A percentile compares a stretch with the other conserved stretches of the same genome.
phyloP scores from a whole-genome alignment of 53 echinoderm and acorn worm genomes.

The Temnopleurus reevesii region DNA sequence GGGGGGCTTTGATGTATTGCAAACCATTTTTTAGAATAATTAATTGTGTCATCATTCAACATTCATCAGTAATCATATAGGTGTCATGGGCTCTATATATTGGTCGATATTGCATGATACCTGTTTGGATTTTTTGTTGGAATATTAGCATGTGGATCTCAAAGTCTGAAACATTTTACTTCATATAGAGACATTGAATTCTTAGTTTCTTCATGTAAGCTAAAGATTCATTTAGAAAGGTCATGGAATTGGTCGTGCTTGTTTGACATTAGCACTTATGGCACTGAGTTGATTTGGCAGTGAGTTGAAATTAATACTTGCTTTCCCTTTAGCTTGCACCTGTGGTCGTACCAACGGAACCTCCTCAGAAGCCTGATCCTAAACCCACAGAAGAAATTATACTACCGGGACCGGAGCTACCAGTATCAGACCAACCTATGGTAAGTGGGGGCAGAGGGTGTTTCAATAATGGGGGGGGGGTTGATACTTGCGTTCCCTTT shows the following conservation, averaged over 20 bases:
- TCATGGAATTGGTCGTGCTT: not conserved
- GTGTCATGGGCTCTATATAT: not conserved
- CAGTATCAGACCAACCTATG: constrained; percentile 76
- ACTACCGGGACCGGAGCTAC: constrained; percentile 70
- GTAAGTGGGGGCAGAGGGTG: constrained; percentile 36
- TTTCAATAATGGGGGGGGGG: no score
- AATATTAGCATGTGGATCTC: constrained; percentile 4
- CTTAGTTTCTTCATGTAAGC: not conserved
- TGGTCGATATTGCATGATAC: not conserved
- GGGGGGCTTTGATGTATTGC: no score
- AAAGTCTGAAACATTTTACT: not conserved
- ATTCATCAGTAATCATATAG: not conserved
- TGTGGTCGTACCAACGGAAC: not conserved
- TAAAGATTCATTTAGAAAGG: not conserved
- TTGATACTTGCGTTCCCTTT: not conserved
- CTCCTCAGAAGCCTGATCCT: constrained; percentile 14
- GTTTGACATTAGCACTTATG: not conserved
- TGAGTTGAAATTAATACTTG: constrained; percentile 4
- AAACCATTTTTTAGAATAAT: no score
- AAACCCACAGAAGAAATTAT: not conserved
- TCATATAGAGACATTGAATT: not conserved
- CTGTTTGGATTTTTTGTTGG: not conserved
- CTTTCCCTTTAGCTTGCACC: constrained; percentile 19
- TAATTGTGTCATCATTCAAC: no score
- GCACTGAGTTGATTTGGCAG: not conserved